Percentiles rank a stretch among this genome's conserved stretches.
phyloP scores from a whole-genome alignment of 2,888 invertebrate species.

The Sepiola atlantica region DNA sequence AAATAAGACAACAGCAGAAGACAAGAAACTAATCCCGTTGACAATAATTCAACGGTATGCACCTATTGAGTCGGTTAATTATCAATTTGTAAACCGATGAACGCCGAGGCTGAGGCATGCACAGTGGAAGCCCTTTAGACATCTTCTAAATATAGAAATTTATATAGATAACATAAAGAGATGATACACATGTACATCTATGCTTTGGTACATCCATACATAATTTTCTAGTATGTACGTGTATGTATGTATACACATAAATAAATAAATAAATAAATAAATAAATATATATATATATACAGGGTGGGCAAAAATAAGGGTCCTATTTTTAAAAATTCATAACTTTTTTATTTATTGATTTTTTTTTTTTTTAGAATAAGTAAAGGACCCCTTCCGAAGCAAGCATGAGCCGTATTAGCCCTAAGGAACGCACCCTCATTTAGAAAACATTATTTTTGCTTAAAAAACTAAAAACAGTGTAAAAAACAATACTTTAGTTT shows the following conservation, averaged over 20 bases:
- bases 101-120: not conserved
- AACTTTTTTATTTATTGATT: no score
- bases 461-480: no score
- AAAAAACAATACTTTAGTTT: no score
- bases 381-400: no score
- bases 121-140: no score
- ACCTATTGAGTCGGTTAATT: slow-evolving; percentile 6
- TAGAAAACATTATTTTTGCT: no score
- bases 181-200: not conserved
- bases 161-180: not conserved
- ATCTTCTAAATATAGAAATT: no score
- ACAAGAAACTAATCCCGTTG: not conserved
- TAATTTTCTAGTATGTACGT: not conserved
- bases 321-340: no score
- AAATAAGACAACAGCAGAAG: not conserved
- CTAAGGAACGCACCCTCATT: no score
- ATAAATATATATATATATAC: not conserved
- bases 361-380: no score
- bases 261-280: not conserved
- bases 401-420: no score
- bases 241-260: not conserved
- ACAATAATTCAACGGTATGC: not conserved
- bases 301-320: no score
- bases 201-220: not conserved
- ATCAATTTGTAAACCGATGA: not conserved